Conservation (phyloP, 2,113 vertebrate species). For the Strix uralensis region DNA sequence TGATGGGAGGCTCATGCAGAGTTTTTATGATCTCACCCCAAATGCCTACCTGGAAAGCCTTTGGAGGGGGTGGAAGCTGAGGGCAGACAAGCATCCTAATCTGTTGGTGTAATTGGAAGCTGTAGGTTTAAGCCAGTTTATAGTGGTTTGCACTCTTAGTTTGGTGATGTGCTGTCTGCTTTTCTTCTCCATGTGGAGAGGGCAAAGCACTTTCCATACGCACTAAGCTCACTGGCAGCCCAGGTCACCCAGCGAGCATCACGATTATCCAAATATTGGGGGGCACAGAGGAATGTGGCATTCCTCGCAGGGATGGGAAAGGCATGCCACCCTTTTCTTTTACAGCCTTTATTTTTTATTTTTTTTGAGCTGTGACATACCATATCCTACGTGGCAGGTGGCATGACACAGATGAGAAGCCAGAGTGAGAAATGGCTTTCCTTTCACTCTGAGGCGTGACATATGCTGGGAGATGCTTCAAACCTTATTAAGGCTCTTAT, state of each 20-base stretch:
- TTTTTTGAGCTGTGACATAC: neutral
- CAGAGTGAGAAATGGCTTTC: neutral
- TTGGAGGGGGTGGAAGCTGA: neutral
- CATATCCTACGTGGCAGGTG: neutral
- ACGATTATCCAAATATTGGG: neutral
- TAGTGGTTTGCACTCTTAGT: neutral
- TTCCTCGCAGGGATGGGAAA: neutral
- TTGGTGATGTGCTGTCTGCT: neutral
- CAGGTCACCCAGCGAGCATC: rapidly evolving
- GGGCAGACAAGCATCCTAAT: neutral
- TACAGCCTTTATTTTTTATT: neutral
- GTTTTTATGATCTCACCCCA: neutral
- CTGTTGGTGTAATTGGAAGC: neutral
- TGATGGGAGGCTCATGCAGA: neutral
- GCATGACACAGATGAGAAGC: neutral
- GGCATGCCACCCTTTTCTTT: neutral
- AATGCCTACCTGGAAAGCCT: neutral
- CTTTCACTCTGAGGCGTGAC: neutral
- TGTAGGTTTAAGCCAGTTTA: neutral
- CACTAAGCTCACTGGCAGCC: neutral
- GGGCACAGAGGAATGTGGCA: neutral
- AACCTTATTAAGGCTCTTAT: neutral
- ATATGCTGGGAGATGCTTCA: neutral
- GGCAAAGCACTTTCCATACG: neutral
- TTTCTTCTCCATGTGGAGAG: neutral